Base-by-base conservation (phyloP, 53 echinoderm and acorn worm species). In the Pentamera pediparva region DNA sequence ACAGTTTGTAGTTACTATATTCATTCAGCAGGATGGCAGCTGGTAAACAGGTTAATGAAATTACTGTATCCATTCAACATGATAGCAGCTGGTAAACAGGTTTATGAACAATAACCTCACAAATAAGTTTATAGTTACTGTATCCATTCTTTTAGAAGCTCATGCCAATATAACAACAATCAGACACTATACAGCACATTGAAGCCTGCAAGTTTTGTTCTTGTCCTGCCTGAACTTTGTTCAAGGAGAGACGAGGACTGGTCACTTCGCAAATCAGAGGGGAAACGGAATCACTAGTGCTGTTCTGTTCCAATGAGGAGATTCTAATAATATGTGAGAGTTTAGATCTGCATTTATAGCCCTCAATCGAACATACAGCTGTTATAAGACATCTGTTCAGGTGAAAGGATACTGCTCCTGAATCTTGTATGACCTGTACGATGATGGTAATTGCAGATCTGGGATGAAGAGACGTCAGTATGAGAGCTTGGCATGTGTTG, bases 401-500 rank as follows among this genome's bases (percentile, higher is more conserved):
- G 43, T 18, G 37, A 71, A 92, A 96, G 96, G 96, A 96, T 96
- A 96, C 96, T 38, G 96, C 72, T 20, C 96, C 96, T 32, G 96
- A 70, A 73, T 91, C 90, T 61, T 96, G 91, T 6, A 96, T 48
- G 25, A 85, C 82, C 63, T 96, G 96, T 18, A 88, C 69, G 13
- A 91, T 73, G 47, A 91, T 88, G 24, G 83, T 88, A 52, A 96
- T 83, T 18, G 96, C 91, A 18, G 96, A 85, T 36, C 96, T 62
- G 41, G 96, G 96, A 75, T 91, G 91, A 31, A 96, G 83, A 1
- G 86, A 61, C 34, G 91, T 77, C 17, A 96, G 48, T 11, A 96
- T 81, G 29, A 88, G 87, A 5, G 96, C 77, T 35, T 79, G 80
- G 65, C 90, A 91, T 17, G 83, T 85, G 81, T 96, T 96, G 34